phyloP scores from a whole-genome alignment of 2,113 vertebrate species.

The Bettongia penicillata region DNA sequence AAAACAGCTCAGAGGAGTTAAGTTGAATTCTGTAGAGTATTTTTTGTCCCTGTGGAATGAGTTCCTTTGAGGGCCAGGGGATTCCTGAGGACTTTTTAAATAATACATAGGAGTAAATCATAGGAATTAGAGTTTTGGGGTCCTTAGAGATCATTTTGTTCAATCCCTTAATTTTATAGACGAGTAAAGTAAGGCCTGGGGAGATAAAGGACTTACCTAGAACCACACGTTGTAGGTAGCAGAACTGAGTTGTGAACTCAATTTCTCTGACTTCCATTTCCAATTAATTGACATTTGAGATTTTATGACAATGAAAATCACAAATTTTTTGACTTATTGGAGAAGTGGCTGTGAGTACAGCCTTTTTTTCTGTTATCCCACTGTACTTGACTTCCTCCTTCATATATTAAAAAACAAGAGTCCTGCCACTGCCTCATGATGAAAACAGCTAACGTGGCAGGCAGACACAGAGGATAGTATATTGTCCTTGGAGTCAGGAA shows the following conservation, averaged over 20 bases:
- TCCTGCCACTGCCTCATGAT: background rate
- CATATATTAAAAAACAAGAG: background rate
- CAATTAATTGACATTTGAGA: background rate
- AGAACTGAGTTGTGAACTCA: background rate
- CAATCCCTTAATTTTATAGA: background rate
- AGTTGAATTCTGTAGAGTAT: background rate
- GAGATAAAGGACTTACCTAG: background rate
- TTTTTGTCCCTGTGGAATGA: background rate
- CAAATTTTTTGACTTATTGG: background rate
- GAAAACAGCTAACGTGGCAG: background rate
- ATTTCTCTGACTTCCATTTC: background rate
- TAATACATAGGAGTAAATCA: background rate
- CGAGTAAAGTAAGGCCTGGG: background rate
- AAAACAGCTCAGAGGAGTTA: background rate
- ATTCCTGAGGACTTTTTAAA: background rate
- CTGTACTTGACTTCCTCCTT: background rate
- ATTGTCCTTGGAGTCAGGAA: background rate
- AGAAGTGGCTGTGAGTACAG: background rate
- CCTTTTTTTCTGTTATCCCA: background rate
- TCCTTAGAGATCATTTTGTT: background rate
- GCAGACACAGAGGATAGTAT: background rate
- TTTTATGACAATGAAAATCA: background rate
- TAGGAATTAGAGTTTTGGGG: background rate
- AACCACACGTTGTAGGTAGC: background rate
- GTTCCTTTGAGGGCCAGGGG: background rate